phyloP scores from a whole-genome alignment of 1,140 invertebrate genomes.

The Cepaea nemoralis region DNA sequence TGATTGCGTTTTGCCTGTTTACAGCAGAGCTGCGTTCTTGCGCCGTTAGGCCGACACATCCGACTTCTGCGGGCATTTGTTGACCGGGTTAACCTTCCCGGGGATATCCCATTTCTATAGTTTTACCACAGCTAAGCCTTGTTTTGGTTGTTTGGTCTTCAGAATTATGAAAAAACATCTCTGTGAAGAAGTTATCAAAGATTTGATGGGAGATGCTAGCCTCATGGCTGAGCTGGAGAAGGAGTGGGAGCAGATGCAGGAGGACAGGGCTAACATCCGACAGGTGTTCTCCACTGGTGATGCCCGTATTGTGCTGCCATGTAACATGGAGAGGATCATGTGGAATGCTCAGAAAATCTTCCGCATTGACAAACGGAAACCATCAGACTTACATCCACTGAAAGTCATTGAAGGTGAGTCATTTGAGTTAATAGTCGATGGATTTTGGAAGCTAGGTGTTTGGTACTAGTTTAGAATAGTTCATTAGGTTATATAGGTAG shows the following conservation, averaged over 20 bases:
- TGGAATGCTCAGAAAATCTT: slow-evolving; percentile 99
- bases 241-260: slow-evolving; percentile 94
- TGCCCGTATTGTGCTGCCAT: slow-evolving; percentile 89
- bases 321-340: slow-evolving; percentile 98
- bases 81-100: no score
- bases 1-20: no score
- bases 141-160: no score
- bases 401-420: slow-evolving; percentile 84
- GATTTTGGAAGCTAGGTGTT: no score
- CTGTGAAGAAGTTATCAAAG: slow-evolving; percentile 93
- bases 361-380: slow-evolving; percentile 91
- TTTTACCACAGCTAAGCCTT: no score
- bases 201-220: slow-evolving; percentile 91
- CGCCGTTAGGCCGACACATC: no score
- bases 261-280: slow-evolving; percentile 87
- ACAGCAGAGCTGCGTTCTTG: no score
- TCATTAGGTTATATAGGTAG: no score
- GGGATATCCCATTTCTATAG: no score
- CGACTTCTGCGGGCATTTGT: no score
- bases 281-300: slow-evolving; percentile 80
- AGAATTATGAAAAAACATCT: slow-evolving; percentile 89
- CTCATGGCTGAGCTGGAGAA: slow-evolving; percentile 91
- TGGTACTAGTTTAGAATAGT: no score
- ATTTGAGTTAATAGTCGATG: no score
- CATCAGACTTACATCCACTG: slow-evolving; percentile 93